These are phyloP conservation scores for Oscheius myriophilus DNA, from an alignment of 2,888 invertebrate species.

Conservation along the genomic window DNA sequence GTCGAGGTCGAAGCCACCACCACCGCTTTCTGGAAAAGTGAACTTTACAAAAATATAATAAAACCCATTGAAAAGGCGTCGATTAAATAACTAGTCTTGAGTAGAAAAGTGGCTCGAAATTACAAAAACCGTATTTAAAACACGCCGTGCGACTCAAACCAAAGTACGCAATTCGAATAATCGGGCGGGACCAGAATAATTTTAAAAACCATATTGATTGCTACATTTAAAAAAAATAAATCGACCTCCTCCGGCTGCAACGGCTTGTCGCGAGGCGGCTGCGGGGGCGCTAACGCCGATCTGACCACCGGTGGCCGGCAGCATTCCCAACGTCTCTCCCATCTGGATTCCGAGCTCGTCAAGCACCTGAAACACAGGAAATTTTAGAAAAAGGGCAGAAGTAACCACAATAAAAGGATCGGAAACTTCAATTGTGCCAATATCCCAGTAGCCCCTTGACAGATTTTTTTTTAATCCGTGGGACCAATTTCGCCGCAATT, in stretches of 20 bases:
- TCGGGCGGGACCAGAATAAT: not conserved
- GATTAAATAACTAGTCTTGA: not conserved
- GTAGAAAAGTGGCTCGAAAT: conserved; percentile 7
- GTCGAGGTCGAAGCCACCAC: conserved; percentile 78
- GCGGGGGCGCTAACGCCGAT: conserved; percentile 40
- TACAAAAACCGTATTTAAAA: not conserved
- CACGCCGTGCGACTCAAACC: not conserved
- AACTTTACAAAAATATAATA: conserved; percentile 34
- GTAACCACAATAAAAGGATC: not conserved
- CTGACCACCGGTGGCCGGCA: conserved; percentile 80
- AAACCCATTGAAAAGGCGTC: not conserved
- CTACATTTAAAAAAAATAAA: not conserved
- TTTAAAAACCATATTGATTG: too few relatives aligned
- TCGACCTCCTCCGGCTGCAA: conserved; percentile 26
- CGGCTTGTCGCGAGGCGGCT: conserved; percentile 29
- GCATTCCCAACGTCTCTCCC: conserved; percentile 87
- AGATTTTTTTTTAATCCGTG: not conserved
- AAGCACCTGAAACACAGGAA: conserved; percentile 82
- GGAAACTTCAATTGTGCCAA: not conserved
- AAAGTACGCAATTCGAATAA: not conserved
- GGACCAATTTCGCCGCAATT: too few relatives aligned
- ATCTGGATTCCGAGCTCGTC: conserved; percentile 96
- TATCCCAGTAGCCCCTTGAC: not conserved
- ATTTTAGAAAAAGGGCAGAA: not conserved
- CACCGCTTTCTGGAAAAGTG: conserved; percentile 36